Conservation (phyloP, 2,888 invertebrate species). For the Cataglyphis livida region DNA sequence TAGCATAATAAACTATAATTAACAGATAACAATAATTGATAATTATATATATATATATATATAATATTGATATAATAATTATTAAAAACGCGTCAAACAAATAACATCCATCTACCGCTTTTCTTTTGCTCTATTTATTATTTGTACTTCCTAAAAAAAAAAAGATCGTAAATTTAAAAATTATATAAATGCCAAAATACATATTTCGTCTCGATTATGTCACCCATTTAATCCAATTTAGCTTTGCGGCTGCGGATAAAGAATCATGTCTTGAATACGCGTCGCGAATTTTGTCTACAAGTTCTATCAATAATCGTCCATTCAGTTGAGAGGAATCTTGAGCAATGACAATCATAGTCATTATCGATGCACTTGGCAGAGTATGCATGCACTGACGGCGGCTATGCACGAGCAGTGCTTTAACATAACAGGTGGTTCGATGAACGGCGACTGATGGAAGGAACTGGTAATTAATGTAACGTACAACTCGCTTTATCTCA, state of each 20-base stretch:
- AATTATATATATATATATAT: neutral
- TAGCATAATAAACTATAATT: neutral
- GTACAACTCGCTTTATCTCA: constrained; percentile 40
- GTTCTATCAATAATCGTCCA: constrained; percentile 38
- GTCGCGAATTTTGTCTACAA: neutral
- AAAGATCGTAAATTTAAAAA: neutral
- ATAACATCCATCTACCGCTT: neutral
- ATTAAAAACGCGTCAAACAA: neutral
- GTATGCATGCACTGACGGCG: constrained; percentile 46
- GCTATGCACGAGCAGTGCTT: constrained; percentile 60
- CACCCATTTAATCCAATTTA: neutral
- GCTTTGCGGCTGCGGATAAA: neutral
- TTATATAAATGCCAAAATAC: neutral
- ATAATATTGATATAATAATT: neutral
- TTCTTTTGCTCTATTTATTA: neutral
- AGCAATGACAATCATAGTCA: constrained; percentile 42
- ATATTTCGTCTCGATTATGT: neutral
- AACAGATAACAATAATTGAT: constrained; percentile 14
- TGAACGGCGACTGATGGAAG: constrained; percentile 69
- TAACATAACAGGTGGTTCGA: constrained; percentile 71
- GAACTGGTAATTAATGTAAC: constrained; percentile 61
- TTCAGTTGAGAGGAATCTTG: constrained; percentile 39
- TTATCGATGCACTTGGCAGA: constrained; percentile 54
- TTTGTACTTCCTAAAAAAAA: neutral
- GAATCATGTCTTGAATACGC: neutral